Percentiles rank a stretch among this genome's conserved stretches.
phyloP scores from a whole-genome alignment of 2,797 vertebrate species.

The Amniataba percoides region DNA sequence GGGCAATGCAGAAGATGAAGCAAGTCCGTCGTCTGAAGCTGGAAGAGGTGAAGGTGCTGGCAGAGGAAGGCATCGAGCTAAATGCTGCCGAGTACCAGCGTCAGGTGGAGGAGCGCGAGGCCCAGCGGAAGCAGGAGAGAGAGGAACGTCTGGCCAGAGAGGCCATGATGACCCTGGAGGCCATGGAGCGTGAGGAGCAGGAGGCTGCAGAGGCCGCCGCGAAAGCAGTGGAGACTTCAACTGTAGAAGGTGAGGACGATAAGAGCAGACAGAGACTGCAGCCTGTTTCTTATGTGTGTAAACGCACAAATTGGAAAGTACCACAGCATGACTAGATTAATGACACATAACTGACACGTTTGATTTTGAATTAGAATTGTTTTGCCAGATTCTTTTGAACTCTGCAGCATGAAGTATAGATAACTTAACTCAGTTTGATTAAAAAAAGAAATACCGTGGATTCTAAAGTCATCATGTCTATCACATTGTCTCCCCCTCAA shows the following conservation, averaged over 20 bases:
- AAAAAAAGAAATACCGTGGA: neutral
- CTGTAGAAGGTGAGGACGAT: conserved; percentile 42
- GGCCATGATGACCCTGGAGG: conserved; percentile 84
- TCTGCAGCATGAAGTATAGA: neutral
- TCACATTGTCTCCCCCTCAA: conserved; percentile 1
- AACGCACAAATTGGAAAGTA: too few species aligned
- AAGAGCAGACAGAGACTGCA: neutral
- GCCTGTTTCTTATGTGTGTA: neutral
- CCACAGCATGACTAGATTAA: neutral
- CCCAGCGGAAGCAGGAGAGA: conserved; percentile 81
- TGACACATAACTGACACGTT: neutral
- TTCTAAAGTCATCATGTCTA: neutral
- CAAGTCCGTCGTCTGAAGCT: conserved; percentile 92
- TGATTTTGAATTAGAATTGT: neutral
- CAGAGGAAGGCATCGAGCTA: conserved; percentile 86
- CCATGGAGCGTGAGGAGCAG: conserved; percentile 85
- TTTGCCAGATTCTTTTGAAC: neutral
- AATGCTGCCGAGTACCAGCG: conserved; percentile 83
- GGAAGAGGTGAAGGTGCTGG: conserved; percentile 92
- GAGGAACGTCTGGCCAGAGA: conserved; percentile 85
- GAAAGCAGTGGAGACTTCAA: conserved; percentile 49
- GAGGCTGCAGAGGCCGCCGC: conserved; percentile 66
- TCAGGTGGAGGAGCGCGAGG: conserved; percentile 87
- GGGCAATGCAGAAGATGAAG: conserved; percentile 92
- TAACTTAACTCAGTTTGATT: neutral